Percentiles rank a stretch among this genome's conserved stretches.
Conservation (phyloP, 2,113 vertebrate genomes). For the Micronycteris hirsuta region DNA sequence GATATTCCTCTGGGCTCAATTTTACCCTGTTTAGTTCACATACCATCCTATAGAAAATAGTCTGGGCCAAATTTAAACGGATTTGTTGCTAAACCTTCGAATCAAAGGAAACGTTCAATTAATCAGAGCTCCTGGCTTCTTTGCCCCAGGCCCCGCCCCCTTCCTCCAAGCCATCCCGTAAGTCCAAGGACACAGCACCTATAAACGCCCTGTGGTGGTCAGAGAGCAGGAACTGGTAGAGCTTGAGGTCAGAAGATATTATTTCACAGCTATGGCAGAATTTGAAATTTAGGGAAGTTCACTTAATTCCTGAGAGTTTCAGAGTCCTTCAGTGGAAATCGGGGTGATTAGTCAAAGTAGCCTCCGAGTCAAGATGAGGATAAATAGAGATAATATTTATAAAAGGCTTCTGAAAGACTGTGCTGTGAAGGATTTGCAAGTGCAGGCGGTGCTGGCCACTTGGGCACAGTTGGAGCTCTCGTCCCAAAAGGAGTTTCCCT, state of each 20-base stretch:
- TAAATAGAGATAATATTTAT: neutral
- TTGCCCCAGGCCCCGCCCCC: neutral
- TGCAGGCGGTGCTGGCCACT: neutral
- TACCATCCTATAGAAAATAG: conserved; percentile 41
- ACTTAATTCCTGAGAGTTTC: neutral
- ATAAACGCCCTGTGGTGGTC: neutral
- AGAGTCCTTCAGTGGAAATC: neutral
- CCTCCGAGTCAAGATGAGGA: neutral
- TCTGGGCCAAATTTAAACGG: conserved; percentile 50
- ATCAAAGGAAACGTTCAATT: conserved; percentile 4
- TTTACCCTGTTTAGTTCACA: conserved; percentile 57
- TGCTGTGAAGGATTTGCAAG: neutral
- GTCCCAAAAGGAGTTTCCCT: neutral
- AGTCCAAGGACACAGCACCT: neutral
- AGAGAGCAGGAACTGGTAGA: neutral
- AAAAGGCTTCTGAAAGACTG: neutral
- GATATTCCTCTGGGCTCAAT: conserved; percentile 52
- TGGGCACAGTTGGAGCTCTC: neutral
- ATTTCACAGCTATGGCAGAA: neutral
- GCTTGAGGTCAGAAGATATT: neutral
- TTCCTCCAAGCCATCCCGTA: neutral
- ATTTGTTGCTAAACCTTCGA: conserved; percentile 56
- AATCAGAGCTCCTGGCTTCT: conserved; percentile 21
- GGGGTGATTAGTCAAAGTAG: neutral
- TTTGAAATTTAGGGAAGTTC: neutral